These are phyloP conservation scores for Anthopleura sola DNA, from an alignment of 64 coral and sea anemone genomes.

Conservation along the genomic window DNA sequence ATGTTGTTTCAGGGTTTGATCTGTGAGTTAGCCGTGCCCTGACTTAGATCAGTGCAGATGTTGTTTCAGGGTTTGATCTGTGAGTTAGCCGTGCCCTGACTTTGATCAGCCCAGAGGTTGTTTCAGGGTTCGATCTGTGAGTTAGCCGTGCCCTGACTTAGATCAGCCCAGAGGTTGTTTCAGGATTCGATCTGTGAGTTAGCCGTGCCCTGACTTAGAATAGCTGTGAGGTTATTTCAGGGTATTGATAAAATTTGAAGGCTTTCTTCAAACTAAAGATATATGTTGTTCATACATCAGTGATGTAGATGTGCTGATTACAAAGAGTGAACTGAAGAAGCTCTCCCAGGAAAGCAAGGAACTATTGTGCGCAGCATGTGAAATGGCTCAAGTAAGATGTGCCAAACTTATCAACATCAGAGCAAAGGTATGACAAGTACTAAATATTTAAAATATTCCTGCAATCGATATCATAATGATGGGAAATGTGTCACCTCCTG, in stretches of 20 bases:
- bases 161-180: too few relatives aligned
- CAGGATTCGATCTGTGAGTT: too few relatives aligned
- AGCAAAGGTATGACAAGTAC: constrained; percentile 67
- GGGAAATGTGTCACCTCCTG: neutral
- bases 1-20: too few relatives aligned
- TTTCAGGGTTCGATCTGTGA: too few relatives aligned
- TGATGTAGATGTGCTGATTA: constrained; percentile 77
- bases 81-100: too few relatives aligned
- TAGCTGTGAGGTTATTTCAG: too few relatives aligned
- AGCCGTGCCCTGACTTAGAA: neutral
- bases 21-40: too few relatives aligned
- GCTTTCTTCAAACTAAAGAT: neutral
- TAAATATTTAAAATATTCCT: neutral
- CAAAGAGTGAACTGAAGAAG: constrained; percentile 54
- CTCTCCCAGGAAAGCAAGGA: constrained; percentile 89
- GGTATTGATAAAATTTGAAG: too few relatives aligned
- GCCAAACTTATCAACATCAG: constrained; percentile 97
- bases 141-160: too few relatives aligned
- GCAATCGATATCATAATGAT: neutral
- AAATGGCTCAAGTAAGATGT: constrained; percentile 94
- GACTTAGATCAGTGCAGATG: neutral
- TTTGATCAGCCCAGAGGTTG: neutral
- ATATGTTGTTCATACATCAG: neutral
- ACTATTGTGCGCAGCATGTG: constrained; percentile 82
- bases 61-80: too few relatives aligned